phyloP scores from a whole-genome alignment of 2,888 invertebrate species.

The Nysson spinosus region DNA sequence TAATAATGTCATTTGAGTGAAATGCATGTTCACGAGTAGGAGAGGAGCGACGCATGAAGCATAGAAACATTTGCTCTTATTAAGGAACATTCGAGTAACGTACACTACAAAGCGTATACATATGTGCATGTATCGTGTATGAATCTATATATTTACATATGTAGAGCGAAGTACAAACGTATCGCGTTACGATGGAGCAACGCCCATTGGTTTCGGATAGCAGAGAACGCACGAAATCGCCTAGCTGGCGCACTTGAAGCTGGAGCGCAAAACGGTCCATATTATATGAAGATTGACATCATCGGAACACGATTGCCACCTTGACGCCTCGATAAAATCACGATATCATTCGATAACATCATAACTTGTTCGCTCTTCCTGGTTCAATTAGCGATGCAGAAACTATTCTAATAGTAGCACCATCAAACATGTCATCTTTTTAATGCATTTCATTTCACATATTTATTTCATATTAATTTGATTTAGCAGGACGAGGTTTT shows the following conservation, averaged over 20 bases:
- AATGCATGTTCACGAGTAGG: not conserved
- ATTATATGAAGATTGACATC: conserved; percentile 33
- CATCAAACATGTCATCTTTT: too few relatives aligned
- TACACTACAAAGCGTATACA: conserved; percentile 1
- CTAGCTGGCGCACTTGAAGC: conserved; percentile 39
- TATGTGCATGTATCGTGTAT: conserved; percentile 1
- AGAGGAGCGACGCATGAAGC: not conserved
- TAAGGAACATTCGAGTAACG: conserved; percentile 7
- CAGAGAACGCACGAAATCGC: conserved; percentile 57
- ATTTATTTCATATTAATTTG: too few relatives aligned
- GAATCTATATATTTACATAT: conserved; percentile 7
- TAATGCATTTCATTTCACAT: too few relatives aligned
- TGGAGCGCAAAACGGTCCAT: conserved; percentile 40
- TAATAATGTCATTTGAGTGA: not conserved
- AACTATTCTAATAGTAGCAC: too few relatives aligned
- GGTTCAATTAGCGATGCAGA: too few relatives aligned
- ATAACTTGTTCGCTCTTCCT: too few relatives aligned
- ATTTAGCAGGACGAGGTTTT: too few relatives aligned
- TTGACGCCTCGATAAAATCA: conserved; percentile 1
- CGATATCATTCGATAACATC: too few relatives aligned
- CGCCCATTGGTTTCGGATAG: conserved; percentile 71
- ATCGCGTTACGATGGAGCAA: conserved; percentile 69
- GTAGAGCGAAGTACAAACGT: conserved; percentile 61
- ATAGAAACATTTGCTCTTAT: conserved; percentile 16
- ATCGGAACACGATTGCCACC: conserved; percentile 24